These are phyloP conservation scores for Allolobophora icterica DNA, from an alignment of 2,888 invertebrate species.

Conservation along the genomic window DNA sequence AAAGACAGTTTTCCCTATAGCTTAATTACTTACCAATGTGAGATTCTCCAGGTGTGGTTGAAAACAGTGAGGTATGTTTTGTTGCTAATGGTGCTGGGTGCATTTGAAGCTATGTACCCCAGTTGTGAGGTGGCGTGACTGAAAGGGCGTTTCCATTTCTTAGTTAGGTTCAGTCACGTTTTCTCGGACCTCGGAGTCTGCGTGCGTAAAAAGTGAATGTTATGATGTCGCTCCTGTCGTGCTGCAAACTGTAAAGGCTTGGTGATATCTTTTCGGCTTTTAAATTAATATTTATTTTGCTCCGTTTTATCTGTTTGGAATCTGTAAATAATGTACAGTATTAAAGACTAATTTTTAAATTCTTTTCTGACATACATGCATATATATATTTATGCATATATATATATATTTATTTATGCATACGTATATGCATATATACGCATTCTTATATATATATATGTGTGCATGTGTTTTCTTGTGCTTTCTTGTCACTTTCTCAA, in stretches of 20 bases:
- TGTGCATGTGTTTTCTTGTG: not conserved
- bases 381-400: not conserved
- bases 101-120: not conserved
- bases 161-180: not conserved
- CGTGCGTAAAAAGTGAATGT: too few relatives aligned
- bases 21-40: not conserved
- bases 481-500: not conserved
- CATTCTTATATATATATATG: not conserved
- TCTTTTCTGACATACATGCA: not conserved
- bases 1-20: not conserved
- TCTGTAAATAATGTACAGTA: conserved; percentile 29
- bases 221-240: too few relatives aligned
- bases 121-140: too few relatives aligned
- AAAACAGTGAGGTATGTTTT: not conserved
- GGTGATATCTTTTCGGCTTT: not conserved
- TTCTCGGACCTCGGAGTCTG: too few relatives aligned
- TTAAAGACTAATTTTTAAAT: not conserved
- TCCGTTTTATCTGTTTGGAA: not conserved
- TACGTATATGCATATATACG: not conserved
- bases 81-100: not conserved
- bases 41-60: not conserved
- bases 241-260: not conserved
- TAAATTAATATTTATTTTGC: not conserved
- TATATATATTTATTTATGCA: not conserved
- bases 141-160: not conserved